Conservation (phyloP, 2,888 invertebrate species). For the Temnothorax rugatulus region DNA sequence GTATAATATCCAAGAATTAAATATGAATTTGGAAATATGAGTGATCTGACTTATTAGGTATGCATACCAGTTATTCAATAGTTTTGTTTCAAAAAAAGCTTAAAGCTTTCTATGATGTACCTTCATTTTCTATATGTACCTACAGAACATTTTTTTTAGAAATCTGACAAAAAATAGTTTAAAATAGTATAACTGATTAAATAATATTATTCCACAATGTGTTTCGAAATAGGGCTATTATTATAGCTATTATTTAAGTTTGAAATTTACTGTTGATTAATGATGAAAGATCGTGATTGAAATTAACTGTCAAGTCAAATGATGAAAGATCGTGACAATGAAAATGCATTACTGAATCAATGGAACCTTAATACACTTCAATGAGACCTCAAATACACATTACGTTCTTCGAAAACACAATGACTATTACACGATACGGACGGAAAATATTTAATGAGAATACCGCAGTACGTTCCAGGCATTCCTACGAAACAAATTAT, state of each 20-base stretch:
- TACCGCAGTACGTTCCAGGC: neutral
- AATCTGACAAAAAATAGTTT: neutral
- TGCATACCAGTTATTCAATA: neutral
- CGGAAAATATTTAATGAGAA: slow-evolving; percentile 16
- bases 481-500: slow-evolving; percentile 24
- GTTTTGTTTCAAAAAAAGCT: neutral
- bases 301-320: neutral
- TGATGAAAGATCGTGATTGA: neutral
- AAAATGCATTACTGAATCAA: neutral
- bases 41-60: neutral
- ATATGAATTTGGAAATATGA: neutral
- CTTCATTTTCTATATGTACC: no score
- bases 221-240: neutral
- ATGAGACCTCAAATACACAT: neutral
- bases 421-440: neutral
- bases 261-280: neutral
- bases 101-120: neutral
- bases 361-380: no score
- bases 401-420: neutral
- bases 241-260: neutral
- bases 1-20: neutral
- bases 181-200: neutral
- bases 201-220: neutral
- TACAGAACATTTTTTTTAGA: neutral
- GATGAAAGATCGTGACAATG: neutral